phyloP scores from a whole-genome alignment of 2,113 vertebrate species.

The Actenoides hombroni region DNA sequence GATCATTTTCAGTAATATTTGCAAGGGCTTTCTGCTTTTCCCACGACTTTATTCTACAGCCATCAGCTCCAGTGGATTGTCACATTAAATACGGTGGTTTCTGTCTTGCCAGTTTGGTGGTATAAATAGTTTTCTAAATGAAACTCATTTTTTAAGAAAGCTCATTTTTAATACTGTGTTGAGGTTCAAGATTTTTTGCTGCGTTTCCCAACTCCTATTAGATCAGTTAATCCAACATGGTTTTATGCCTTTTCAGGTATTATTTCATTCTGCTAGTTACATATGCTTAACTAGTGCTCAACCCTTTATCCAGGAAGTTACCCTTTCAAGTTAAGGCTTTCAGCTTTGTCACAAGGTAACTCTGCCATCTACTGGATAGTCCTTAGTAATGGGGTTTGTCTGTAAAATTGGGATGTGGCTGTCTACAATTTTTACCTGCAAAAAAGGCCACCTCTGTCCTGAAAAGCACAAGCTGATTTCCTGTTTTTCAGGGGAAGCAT shows the following conservation, averaged over 20 bases:
- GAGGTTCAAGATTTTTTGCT: not conserved
- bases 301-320: not conserved
- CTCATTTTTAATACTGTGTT: not conserved
- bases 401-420: not conserved
- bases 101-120: not conserved
- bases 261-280: not conserved
- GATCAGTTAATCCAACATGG: not conserved
- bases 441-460: not conserved
- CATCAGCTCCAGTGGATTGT: not conserved
- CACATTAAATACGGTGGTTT: not conserved
- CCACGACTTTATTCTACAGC: not conserved
- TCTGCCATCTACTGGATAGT: constrained; percentile 69
- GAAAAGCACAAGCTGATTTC: not conserved
- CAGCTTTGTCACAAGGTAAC: not conserved
- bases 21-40: not conserved
- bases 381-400: not conserved
- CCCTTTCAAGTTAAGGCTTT: not conserved
- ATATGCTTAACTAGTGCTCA: not conserved
- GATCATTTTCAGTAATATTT: not conserved
- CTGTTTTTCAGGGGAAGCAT: not conserved
- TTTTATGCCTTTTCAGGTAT: not conserved
- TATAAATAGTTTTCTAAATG: not conserved
- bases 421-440: not conserved
- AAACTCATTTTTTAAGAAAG: not conserved
- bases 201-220: not conserved